Evolutionary conservation across 2,113 vertebrate genomes (phyloP).

Genomic region (Phalacrocorax pelagicus): DNA sequence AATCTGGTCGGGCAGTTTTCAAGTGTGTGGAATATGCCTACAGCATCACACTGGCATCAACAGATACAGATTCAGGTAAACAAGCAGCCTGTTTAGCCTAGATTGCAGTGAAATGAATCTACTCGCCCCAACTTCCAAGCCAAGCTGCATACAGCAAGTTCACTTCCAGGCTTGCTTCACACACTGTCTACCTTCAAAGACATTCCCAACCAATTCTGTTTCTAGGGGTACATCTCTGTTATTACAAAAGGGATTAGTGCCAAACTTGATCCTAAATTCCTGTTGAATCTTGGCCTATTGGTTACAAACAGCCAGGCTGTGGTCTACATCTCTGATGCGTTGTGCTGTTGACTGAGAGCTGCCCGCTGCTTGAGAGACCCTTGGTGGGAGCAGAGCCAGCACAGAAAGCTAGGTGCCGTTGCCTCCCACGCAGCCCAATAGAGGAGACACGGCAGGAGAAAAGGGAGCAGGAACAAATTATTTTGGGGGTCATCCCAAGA

Average conservation of each 20-base stretch:
- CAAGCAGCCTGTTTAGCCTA: not conserved
- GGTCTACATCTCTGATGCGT: not conserved
- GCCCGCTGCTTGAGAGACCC: not conserved
- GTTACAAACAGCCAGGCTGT: not conserved
- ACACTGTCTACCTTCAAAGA: not conserved
- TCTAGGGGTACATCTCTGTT: not conserved
- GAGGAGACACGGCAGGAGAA: accelerated
- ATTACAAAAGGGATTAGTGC: not conserved
- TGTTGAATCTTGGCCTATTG: not conserved
- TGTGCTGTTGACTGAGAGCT: not conserved
- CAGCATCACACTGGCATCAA: not conserved
- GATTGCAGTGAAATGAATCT: not conserved
- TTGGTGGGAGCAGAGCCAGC: not conserved
- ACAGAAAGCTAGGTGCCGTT: not conserved
- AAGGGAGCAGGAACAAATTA: not conserved
- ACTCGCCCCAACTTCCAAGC: not conserved
- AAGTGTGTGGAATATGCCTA: not conserved
- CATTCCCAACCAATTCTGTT: not conserved
- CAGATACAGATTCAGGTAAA: not conserved
- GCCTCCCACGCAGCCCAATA: not conserved
- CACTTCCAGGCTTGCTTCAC: not conserved
- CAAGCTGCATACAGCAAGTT: not conserved
- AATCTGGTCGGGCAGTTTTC: not conserved
- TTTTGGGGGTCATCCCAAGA: not conserved
- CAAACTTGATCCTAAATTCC: not conserved